A percentile compares a stretch with the other conserved stretches of the same genome.
phyloP scores from a whole-genome alignment of 37 sponge, comb jelly and placozoan genomes.

The Hexactinellida sp. region DNA sequence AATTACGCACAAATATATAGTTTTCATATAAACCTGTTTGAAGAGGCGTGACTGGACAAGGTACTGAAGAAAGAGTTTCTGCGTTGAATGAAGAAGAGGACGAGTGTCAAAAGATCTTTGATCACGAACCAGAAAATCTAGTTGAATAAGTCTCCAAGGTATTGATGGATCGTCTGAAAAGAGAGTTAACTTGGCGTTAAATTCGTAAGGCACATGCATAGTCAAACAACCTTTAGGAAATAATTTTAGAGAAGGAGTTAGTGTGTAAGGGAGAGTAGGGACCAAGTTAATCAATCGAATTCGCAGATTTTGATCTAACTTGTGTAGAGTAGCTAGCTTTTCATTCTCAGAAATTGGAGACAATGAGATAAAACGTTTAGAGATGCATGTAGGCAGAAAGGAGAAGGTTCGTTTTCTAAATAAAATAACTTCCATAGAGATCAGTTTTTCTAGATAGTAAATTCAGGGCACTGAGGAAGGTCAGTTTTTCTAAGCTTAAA shows the following conservation, averaged over 20 bases:
- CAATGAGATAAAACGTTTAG: background rate
- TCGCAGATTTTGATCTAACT: background rate
- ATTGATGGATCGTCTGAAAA: background rate
- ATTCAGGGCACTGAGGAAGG: no score
- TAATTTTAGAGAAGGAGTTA: background rate
- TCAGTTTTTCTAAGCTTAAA: no score
- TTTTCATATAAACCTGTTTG: conserved; percentile 11
- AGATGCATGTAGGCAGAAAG: background rate
- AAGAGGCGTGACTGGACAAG: background rate
- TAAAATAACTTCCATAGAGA: no score
- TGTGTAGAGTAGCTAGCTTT: background rate
- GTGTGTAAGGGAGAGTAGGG: background rate
- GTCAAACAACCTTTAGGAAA: background rate
- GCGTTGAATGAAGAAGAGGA: background rate
- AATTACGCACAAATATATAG: no score
- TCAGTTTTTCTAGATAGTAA: no score
- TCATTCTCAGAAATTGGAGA: background rate
- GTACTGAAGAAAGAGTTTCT: background rate
- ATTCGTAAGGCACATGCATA: background rate
- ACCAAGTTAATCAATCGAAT: background rate
- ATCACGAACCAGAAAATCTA: background rate
- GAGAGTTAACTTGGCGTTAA: background rate
- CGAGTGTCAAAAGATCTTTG: background rate
- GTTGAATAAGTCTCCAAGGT: conserved; percentile 1
- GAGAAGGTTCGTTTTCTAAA: background rate